Base-by-base conservation (phyloP, 1,140 invertebrate species). In the Drosophila sproati region DNA sequence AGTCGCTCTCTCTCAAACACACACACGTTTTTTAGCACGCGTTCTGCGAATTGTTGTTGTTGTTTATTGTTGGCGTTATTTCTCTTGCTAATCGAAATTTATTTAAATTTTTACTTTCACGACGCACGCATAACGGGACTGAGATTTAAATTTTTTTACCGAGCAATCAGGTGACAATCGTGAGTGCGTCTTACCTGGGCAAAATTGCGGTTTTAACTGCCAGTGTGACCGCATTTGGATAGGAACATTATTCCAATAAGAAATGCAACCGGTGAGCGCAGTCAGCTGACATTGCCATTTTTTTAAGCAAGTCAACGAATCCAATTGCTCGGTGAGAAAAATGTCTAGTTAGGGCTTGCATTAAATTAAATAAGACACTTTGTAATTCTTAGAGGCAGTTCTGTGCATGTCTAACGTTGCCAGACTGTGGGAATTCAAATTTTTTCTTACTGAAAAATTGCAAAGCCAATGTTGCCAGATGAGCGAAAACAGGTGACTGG, bases 81-180 rank as follows among this genome's bases (percentile, higher is more conserved):
- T 31, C 28, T 75, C 62, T 28, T 60, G 73, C 51, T 78, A 78
- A 76, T 78, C 61, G 50, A 76, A 71, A 77, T 73, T 74, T 57
- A 70, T 85, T 62, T 57, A 73, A 45, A 57, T 70, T 63, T 77
- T 3, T 68, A 77, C 74, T 77, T 78, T 76, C 67, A 72, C 63
- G 48, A 34, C 63, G 54, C 47, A 39, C 47, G 39, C 73, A 70
- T 75, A 70, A 63, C 73, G 67, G 39, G 8, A 2, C 52, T 50
- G 7, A 64, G 32, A 63, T 68, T 77, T 69, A 6, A 54, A 73
- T 51, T 41, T 34, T 60, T 10, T 51, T 51, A 20, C 39, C 54
- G 47, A 55, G 45, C 60, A 76, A 76, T 72, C 73, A 76, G 73
- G 73, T 76, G 73, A 76, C 60, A 62, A 70, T 20, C 56, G 35